Base-by-base conservation (phyloP, 2,888 invertebrate species). In the Argyra leucocephala region DNA sequence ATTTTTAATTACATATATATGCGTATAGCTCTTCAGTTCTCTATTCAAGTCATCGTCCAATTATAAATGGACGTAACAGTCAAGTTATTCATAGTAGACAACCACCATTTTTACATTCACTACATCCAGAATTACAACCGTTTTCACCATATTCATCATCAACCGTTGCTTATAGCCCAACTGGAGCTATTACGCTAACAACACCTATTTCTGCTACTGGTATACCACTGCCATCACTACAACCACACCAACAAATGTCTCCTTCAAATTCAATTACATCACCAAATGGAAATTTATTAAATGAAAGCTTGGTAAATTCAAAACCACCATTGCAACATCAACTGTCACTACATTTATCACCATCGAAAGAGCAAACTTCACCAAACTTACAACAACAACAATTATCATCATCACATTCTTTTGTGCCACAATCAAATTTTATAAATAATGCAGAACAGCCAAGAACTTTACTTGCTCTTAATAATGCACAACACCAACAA, bases 121-220 rank as follows among this genome's bases (percentile, higher is more conserved):
- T 18, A 23, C 59, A 59, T 59, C 59, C 59, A 23, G 23, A 59
- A n/a, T 22, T 70, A 63, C 73, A 69, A 26, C 67, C 68, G 24
- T 73, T 71, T 67, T 68, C 73, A 61, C 69, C 71, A 21, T 73
- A 71, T 66, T 66, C 71, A n/a, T 65, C 72, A 26, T 68, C 70
- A n/a, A 66, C 37, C 63, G 63, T 22, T 22, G 22, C 22, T 21
- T 22, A 58, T 22, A 22, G 22, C 22, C 64, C 61, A 21, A 57
- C 37, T 22, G 18, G 22, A 15, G 15, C 59, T 15, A 59, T 23
- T 59, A 67, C 68, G 66, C 65, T 69, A 48, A 57, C 69, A 22
- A 24, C 66, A 18, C 57, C 65, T 21, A 23, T 65, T 24, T 9
- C 65, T 24, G 31, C 67, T 9, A 58, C 37, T 60, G 23, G 36